Evolutionary conservation across 2,888 invertebrate genomes (phyloP), one percentile per base, ranked within the genome.

Genomic region (Camponotus fellah): DNA sequence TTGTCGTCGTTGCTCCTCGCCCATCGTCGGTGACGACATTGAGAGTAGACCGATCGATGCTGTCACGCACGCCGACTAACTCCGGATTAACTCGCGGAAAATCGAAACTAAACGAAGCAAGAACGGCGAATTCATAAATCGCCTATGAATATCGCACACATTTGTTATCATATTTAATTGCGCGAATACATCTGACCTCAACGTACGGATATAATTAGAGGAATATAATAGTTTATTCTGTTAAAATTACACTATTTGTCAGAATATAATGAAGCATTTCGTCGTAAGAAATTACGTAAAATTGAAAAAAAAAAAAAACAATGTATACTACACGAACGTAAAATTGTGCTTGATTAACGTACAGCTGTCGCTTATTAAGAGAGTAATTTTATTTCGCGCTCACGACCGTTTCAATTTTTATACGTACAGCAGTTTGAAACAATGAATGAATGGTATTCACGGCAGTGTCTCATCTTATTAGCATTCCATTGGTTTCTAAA

Each of bases 41-140:
- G 86, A 89, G 88, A 91, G 85, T 83, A 75, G 65, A 75, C 77
- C 75, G 87, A 86, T 87, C 89, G 87, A 86, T 86, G 64, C 58
- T 72, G 49, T 80, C 79, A 60, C 71, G 79, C 60, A 60, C 71
- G 34, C 21, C 72, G 60, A 80, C 72, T 80, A 26, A 17, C 43
- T 12, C 60, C 10, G 46, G 37, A 72, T 80, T 72, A 72, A 60
- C 72, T 72, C 43, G 60, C 76, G 53, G 62, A 62, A 81, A 76
- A 75, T 81, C 76, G 32, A 0, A 10, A 60, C 43, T 64, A 76
- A 81, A 75, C 62, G 81, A 75, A 40, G 37, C 49, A 81, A 34
- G 58, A 56, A 71, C 43, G 56, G 21, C 32, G 34, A 79, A 79
- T 26, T 79, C 34, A 43, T 21, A 71, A 58, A 58, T 71, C 34